phyloP scores from a whole-genome alignment of 2,797 vertebrate species.

The Borostomias antarcticus region DNA sequence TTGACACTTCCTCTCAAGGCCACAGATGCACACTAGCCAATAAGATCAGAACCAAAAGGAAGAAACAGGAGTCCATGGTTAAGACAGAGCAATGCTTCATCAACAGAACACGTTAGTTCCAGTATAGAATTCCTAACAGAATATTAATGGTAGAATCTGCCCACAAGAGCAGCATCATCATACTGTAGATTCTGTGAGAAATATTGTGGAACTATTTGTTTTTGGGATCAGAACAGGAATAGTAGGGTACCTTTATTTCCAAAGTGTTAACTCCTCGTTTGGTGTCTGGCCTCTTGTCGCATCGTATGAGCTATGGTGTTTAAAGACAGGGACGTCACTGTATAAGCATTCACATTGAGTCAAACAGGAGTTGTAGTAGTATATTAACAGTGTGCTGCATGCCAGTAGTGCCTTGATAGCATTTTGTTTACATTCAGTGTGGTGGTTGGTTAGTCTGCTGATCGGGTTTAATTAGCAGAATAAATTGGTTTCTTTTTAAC shows the following conservation, averaged over 20 bases:
- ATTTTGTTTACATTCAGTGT: not conserved
- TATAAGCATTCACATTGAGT: not conserved
- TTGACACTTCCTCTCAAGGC: constrained; percentile 29
- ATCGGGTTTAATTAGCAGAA: not conserved
- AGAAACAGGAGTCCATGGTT: constrained; percentile 27
- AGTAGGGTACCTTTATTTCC: constrained; percentile 48
- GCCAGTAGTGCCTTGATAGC: not conserved
- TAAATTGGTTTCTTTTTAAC: too few relatives aligned
- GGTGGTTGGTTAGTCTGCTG: constrained; percentile 48
- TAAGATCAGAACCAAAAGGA: constrained; percentile 31
- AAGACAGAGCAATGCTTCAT: constrained; percentile 6
- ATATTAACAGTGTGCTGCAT: not conserved
- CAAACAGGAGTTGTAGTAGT: not conserved
- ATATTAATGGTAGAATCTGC: too few relatives aligned
- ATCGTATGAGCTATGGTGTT: constrained; percentile 76
- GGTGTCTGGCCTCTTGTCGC: constrained; percentile 70
- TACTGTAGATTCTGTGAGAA: not conserved
- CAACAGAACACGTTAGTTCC: not conserved
- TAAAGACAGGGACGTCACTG: constrained; percentile 64
- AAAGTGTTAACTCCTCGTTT: constrained; percentile 61
- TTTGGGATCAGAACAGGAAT: not conserved
- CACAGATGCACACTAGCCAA: constrained; percentile 38
- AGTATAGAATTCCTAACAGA: too few relatives aligned
- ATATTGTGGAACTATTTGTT: constrained; percentile 20
- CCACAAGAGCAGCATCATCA: not conserved